Base-by-base conservation (phyloP, 2,888 invertebrate genomes). In the Spialia ferax region DNA sequence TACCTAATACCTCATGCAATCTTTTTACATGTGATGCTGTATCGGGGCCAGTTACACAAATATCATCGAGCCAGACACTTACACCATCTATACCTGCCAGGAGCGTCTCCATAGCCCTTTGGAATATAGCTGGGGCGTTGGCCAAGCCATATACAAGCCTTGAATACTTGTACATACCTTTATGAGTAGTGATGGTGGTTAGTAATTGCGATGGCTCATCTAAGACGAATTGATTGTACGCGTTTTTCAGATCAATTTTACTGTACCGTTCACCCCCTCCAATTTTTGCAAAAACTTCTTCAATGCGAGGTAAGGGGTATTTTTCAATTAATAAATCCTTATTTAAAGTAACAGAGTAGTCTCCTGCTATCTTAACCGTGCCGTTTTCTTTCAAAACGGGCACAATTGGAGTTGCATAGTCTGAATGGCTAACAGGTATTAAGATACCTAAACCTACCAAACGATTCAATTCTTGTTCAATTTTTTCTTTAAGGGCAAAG, bases 331-430 rank as follows among this genome's bases (percentile, higher is more conserved):
- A 63, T 23, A 80, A 54, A 56, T 69, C 70, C 56, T 74, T 74
- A 64, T 79, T 80, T 60, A 76, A 32, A 0, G 77, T 79, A 7
- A 75, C 68, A 11, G 77, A 76, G 59, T 69, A 79, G 57, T 75
- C 73, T 11, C 71, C 73, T 22, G 72, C 74, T 32, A 74, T 71
- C 50, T 69, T 68, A 11, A 70, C 29, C 5, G 61, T 70, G 1
- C 72, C 72, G 32, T 71, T 71, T 13, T 60, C 59, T 29, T 69
- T 69, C 13, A 66, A 2, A 11, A 70, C 62, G 3, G 69, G 59
- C 0, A 70, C 69, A 10, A 70, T 61, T 5, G 69, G 69, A 4
- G 69, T 67, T 11, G 66, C 67, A 42, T 62, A 70, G 2, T 67
- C 11, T 2, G 67, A 70, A 20, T 35, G 66, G 1, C 45, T 5